These are phyloP conservation scores for Glareola pratincola DNA, from an alignment of 2,113 vertebrate species.

Conservation along the genomic window DNA sequence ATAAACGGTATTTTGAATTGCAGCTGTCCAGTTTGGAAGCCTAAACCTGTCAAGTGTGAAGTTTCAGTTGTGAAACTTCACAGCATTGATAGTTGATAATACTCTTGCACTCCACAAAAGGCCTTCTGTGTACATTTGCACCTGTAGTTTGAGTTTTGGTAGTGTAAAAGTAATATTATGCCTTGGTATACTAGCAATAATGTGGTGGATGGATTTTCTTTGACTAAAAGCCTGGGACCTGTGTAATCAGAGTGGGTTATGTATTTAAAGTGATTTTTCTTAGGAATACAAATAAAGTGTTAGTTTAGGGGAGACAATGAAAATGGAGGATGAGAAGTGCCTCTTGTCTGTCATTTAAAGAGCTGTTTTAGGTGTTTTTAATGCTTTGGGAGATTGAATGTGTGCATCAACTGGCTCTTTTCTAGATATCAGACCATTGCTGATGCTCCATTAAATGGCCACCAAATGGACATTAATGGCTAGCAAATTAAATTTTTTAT, in stretches of 20 bases:
- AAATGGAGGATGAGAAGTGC: background rate
- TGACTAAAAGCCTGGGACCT: background rate
- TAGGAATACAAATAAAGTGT: background rate
- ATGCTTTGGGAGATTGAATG: background rate
- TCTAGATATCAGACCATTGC: background rate
- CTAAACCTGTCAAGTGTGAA: background rate
- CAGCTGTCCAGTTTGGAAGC: background rate
- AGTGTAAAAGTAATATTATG: background rate
- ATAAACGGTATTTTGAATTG: background rate
- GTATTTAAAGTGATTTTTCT: background rate
- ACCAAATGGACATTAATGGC: background rate
- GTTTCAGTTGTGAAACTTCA: background rate
- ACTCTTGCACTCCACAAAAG: background rate
- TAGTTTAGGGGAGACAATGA: background rate
- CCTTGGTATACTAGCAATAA: background rate
- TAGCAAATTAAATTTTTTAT: background rate
- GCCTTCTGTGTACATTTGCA: background rate
- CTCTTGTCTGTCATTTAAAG: background rate
- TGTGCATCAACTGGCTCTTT: background rate
- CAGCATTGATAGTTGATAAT: background rate
- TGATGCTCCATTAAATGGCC: background rate
- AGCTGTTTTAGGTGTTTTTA: background rate
- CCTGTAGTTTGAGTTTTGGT: background rate
- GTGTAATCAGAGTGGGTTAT: background rate
- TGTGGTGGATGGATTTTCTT: background rate